Base-by-base conservation (phyloP, 2,888 invertebrate species). In the Eupithecia insigniata region DNA sequence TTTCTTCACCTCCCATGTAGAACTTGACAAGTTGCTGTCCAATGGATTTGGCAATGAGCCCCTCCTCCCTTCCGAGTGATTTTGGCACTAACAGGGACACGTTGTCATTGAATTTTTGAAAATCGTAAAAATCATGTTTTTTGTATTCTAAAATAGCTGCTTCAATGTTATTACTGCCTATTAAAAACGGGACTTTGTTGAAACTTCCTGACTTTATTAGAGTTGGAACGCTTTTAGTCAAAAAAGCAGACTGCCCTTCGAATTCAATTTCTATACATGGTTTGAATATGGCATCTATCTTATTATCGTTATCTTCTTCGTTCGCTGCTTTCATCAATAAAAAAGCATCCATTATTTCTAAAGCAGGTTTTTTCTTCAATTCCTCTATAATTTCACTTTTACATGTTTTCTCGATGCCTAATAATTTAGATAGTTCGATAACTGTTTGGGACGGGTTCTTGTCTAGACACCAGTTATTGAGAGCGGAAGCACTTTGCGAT, bases 151-250 rank as follows among this genome's bases (percentile, higher is more conserved):
- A 77, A 55, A 90, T 74, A 18, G 86, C 83, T 2, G 83, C 90
- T 83, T 93, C 93, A 70, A 87, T 86, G 70, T 92, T 90, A 77
- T 90, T 91, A 77, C 89, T 89, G 22, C 94, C 94, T 64, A 93
- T 92, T 65, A 94, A 90, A 69, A 94, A 78, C 2, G 94, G 94
- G 0, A 94, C 92, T 83, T 91, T 92, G 78, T 91, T 90, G 70
- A 89, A 90, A 71, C 89, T 89, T 32, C 91, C 91, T 36, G 92
- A 89, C 81, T 91, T 92, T 69, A 94, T 78, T 66, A 93, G 85
- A n/a, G 83, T 66, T 46, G 78, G 78, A 43, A 94, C 94, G 72
- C 88, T 89, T 82, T 89, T 92, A 6, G 89, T 87, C 4, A 94
- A 82, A 78, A 94, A 94, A 55, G 90, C 86, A 32, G 90, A 87